Percentiles rank a stretch among this genome's conserved stretches.
Conservation (phyloP, 1,140 invertebrate species). For the Proales similis region DNA sequence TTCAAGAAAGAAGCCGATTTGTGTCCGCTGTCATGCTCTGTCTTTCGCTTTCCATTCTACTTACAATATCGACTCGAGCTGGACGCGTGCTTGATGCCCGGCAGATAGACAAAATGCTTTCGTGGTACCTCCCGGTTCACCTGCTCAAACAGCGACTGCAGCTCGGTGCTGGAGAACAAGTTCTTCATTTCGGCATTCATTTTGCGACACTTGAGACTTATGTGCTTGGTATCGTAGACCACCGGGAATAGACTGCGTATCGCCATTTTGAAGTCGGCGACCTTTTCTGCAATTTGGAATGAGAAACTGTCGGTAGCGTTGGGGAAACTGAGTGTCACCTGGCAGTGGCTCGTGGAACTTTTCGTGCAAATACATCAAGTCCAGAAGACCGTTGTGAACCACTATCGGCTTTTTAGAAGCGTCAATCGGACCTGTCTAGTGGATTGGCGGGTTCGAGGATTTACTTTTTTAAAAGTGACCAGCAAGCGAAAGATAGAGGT, state of each 20-base stretch:
- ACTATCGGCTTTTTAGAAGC: conserved; percentile 58
- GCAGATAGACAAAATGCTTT: conserved; percentile 36
- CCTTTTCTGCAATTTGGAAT: conserved; percentile 54
- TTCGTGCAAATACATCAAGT: conserved; percentile 64
- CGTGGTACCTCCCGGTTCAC: conserved; percentile 11
- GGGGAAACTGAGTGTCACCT: conserved; percentile 45
- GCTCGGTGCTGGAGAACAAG: conserved; percentile 11
- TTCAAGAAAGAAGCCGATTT: not conserved
- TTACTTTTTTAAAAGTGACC: conserved; percentile 55
- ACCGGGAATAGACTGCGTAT: conserved; percentile 61
- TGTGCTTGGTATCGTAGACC: conserved; percentile 66
- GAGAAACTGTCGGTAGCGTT: not conserved
- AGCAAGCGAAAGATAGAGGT: conserved; percentile 62
- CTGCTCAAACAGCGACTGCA: conserved; percentile 1
- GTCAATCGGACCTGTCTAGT: not conserved
- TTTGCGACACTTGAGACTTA: conserved; percentile 53
- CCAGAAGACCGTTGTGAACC: conserved; percentile 67
- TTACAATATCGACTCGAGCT: conserved; percentile 39
- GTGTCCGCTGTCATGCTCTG: not conserved
- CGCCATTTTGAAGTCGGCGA: conserved; percentile 61
- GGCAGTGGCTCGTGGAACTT: conserved; percentile 66
- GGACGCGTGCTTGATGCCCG: conserved; percentile 38
- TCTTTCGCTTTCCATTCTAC: conserved; percentile 4
- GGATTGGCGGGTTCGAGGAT: not conserved
- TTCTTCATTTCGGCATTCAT: conserved; percentile 26